phyloP scores from a whole-genome alignment of 2,888 invertebrate genomes.

The Sylvicola cinctus region DNA sequence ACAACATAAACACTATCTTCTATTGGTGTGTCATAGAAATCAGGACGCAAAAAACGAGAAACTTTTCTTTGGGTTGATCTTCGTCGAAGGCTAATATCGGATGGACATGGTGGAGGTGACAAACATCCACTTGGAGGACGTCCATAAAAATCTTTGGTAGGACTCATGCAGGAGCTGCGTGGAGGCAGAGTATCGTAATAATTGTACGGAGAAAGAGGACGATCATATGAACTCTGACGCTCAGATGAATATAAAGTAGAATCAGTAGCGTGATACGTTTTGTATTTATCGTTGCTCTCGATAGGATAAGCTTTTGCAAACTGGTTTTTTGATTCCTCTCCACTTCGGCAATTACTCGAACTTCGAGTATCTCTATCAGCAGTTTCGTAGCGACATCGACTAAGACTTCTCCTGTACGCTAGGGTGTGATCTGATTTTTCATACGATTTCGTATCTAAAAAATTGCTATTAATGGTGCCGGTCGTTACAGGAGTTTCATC shows the following conservation, averaged over 20 bases:
- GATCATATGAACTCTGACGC: too few species aligned
- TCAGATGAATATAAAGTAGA: too few species aligned
- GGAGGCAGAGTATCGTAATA: constrained; percentile 13
- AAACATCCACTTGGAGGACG: constrained; percentile 19
- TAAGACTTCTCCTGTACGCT: constrained; percentile 8
- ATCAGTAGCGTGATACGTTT: constrained; percentile 21
- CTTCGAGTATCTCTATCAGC: constrained; percentile 13
- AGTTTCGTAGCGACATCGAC: constrained; percentile 5
- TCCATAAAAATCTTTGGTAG: constrained; percentile 11
- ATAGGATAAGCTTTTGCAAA: constrained; percentile 16
- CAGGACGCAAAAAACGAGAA: constrained; percentile 55
- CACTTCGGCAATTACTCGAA: constrained; percentile 15
- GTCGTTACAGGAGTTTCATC: constrained; percentile 11
- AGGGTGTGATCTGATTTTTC: constrained; percentile 5
- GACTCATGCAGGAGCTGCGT: constrained; percentile 9
- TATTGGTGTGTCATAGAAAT: constrained; percentile 49
- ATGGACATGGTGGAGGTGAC: constrained; percentile 14
- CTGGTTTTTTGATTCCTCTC: constrained; percentile 15
- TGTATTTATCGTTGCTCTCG: constrained; percentile 21
- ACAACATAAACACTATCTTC: constrained; percentile 42
- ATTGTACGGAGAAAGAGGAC: constrained; percentile 14
- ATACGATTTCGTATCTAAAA: too few species aligned
- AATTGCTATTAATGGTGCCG: constrained; percentile 11
- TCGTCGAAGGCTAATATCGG: constrained; percentile 15
- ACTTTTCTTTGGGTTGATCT: constrained; percentile 35